phyloP scores from a whole-genome alignment of 2,113 vertebrate genomes.

The Monarcha castaneiventris region DNA sequence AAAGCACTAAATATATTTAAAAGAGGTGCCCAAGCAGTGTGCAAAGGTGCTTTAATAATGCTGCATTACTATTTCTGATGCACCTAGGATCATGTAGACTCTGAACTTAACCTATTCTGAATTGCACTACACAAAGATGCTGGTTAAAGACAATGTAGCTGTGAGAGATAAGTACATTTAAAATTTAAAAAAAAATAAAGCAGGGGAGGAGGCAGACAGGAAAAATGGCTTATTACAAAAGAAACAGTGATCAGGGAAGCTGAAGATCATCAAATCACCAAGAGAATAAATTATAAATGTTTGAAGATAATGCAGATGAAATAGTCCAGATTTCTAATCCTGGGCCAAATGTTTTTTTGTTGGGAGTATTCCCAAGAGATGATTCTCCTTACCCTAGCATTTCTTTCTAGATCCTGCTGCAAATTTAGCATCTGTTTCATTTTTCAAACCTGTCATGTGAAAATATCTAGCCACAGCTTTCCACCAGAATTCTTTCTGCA shows the following conservation, averaged over 20 bases:
- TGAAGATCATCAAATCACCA: not conserved
- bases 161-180: not conserved
- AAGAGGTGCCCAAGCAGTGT: not conserved
- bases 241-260: not conserved
- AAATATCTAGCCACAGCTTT: not conserved
- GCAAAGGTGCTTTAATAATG: not conserved
- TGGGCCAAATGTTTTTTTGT: not conserved
- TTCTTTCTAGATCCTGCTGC: not conserved
- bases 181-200: not conserved
- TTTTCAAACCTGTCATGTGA: not conserved
- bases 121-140: not conserved
- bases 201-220: fast-evolving
- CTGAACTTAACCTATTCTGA: not conserved
- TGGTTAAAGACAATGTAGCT: not conserved
- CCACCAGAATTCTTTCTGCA: not conserved
- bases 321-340: not conserved
- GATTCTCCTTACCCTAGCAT: not conserved
- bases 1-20: not conserved
- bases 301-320: not conserved
- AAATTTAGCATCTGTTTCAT: not conserved
- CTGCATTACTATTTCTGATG: not conserved
- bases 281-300: not conserved
- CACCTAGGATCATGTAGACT: not conserved
- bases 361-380: not conserved
- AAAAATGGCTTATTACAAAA: not conserved